Evolutionary conservation across 2,797 vertebrate species (phyloP), one percentile per base, ranked within the genome.

Genomic region (Graptemys geographica): DNA sequence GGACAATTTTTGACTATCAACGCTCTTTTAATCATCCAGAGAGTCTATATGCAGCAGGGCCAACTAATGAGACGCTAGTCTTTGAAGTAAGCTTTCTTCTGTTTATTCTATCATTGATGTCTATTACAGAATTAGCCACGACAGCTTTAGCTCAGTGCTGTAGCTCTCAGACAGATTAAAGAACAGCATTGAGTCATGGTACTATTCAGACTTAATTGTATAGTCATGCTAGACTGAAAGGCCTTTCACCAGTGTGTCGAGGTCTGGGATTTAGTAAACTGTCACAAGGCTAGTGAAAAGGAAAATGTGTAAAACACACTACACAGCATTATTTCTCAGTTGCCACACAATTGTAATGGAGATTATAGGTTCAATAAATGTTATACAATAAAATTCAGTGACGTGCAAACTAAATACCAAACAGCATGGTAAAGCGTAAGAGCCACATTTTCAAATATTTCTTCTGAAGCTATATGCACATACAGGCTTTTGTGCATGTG

Each of bases 31-130:
- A 98, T 98, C 98, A 97, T 55, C 99, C 99, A 0, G 99, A 99
- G 98, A 99, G 98, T 51, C 98, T 99, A 83, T 99, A 98, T 4
- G 98, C 99, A 0, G 92, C 98, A 0, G 99, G 99, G 83, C 99
- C 99, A 8, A 99, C 99, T 93, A 99, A 99, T 95, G 99, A 99
- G 98, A 99, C 99, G 1, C 98, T 99, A 92, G 98, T 99, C 97
- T 99, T 99, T 98, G 99, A 99, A 98, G 99, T 99, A 99, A 99
- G 99, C 87, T 84, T 92, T 86, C 88, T 97, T 83, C 86, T 89
- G 33, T 94, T 97, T 88, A 79, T 95, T 94, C 83, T 44, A 28
- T 88, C 88, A 92, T 97, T 98, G 96, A 95, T 81, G 95, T 97
- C 97, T 96, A 81, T 98, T 97, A 81, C 81, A 74, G 86, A 92